Percentiles rank a stretch among this genome's conserved stretches.
Conservation (phyloP, 2,113 vertebrate species). For the Phycodurus eques region DNA sequence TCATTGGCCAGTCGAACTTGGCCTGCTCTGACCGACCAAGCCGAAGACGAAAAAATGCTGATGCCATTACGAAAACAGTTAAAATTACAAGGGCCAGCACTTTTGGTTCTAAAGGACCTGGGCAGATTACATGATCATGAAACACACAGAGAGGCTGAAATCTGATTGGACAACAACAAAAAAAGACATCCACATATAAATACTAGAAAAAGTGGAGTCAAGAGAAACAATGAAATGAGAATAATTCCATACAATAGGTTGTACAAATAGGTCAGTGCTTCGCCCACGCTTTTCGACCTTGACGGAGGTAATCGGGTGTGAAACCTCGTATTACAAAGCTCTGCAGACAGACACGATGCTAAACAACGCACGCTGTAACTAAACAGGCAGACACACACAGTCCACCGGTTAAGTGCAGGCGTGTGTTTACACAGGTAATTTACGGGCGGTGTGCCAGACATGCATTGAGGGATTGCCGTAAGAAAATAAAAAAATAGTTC, state of each 20-base stretch:
- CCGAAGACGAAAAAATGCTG: neutral
- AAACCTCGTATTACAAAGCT: neutral
- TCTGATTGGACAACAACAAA: neutral
- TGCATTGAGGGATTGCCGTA: neutral
- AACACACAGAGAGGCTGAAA: neutral
- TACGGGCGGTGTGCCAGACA: slow-evolving; percentile 6
- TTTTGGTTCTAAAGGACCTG: neutral
- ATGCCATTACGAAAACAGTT: neutral
- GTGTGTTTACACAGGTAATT: slow-evolving; percentile 18
- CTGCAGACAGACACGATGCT: neutral
- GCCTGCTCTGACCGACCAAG: neutral
- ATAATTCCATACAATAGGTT: too few relatives aligned
- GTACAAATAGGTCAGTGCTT: too few relatives aligned
- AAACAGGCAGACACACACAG: neutral
- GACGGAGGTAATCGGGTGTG: neutral
- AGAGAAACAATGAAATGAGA: too few relatives aligned
- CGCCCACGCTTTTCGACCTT: neutral
- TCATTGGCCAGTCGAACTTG: neutral
- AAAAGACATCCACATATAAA: too few relatives aligned
- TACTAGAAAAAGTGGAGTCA: too few relatives aligned
- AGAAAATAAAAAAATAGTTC: neutral
- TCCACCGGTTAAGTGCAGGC: slow-evolving; percentile 12
- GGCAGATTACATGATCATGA: neutral
- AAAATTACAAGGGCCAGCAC: too few relatives aligned
- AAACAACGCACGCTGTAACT: neutral